Evolutionary conservation across 2,888 invertebrate species (phyloP).

Genomic region (Copidosoma aretas): DNA sequence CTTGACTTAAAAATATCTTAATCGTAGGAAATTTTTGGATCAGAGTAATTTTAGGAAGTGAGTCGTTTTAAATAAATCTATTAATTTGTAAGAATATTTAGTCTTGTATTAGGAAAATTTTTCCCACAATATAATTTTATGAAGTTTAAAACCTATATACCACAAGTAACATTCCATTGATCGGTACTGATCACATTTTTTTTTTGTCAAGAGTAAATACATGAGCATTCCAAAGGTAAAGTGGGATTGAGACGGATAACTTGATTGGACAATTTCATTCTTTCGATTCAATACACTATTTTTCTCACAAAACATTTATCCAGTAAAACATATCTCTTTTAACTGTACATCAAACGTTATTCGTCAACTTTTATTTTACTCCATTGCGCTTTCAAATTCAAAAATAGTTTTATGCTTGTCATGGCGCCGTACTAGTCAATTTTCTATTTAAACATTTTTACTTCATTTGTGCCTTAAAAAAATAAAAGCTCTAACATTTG

Average conservation of each 20-base stretch:
- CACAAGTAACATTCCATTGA: constrained; percentile 26
- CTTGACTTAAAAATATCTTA: constrained; percentile 27
- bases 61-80: constrained; percentile 14
- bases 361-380: constrained; percentile 15
- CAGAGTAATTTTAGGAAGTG: constrained; percentile 6
- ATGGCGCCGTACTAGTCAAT: constrained; percentile 48
- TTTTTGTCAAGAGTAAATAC: constrained; percentile 26
- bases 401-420: constrained; percentile 35
- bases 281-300: constrained; percentile 25
- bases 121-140: constrained; percentile 29
- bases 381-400: constrained; percentile 26
- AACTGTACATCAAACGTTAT: constrained; percentile 23
- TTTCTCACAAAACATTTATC: constrained; percentile 26
- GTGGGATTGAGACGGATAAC: constrained; percentile 13
- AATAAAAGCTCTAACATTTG: constrained; percentile 23
- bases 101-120: constrained; percentile 29
- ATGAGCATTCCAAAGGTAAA: constrained; percentile 33
- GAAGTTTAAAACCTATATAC: constrained; percentile 33
- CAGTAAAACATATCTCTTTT: constrained; percentile 34
- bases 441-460: constrained; percentile 52
- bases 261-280: constrained; percentile 7
- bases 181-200: neutral
- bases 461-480: constrained; percentile 20
- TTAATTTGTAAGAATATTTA: constrained; percentile 34
- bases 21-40: constrained; percentile 7